phyloP scores from a whole-genome alignment of 2,797 vertebrate species.

The Capromys pilorides region DNA sequence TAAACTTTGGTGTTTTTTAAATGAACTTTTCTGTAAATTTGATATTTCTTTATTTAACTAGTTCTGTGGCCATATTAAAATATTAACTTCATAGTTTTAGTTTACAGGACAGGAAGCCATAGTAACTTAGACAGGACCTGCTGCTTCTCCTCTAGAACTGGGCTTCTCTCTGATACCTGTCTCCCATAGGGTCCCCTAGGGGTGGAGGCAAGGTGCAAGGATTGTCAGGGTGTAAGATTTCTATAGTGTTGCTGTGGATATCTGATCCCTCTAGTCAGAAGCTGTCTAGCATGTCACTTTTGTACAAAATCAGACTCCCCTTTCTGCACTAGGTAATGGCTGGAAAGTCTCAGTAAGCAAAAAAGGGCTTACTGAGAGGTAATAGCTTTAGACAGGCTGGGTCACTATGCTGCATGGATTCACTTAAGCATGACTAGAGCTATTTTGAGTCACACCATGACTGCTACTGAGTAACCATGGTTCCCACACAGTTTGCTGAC shows the following conservation, averaged over 20 bases:
- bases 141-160: background rate
- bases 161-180: background rate
- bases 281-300: background rate
- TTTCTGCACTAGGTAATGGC: background rate
- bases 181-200: too few relatives aligned
- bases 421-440: too few relatives aligned
- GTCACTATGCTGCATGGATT: background rate
- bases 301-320: background rate
- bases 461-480: background rate
- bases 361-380: background rate
- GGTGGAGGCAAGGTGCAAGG: background rate
- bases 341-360: background rate
- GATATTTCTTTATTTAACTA: background rate
- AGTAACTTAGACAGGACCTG: background rate
- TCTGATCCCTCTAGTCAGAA: background rate
- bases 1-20: background rate
- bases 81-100: background rate
- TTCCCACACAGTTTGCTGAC: background rate
- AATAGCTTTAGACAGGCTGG: background rate
- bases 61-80: background rate
- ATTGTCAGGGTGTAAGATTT: background rate
- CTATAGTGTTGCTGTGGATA: background rate
- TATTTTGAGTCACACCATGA: background rate
- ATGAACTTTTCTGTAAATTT: background rate
- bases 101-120: background rate